Evolutionary conservation across 2,113 vertebrate genomes (phyloP), one percentile per base, ranked within the genome.

Genomic region (Lipophrys pholis): DNA sequence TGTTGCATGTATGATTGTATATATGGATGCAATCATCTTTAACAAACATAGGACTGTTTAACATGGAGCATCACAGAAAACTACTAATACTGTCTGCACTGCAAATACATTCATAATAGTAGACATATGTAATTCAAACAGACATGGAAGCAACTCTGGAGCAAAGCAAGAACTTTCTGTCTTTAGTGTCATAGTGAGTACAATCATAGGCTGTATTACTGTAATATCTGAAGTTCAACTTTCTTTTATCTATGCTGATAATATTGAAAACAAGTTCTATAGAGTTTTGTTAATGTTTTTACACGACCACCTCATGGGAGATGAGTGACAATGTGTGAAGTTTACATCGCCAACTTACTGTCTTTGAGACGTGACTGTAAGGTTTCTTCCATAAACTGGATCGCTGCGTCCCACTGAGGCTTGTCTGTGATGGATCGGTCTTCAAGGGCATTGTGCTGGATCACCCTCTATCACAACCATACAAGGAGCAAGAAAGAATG

Each of bases 371-470:
- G 97, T 17, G 95, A 93, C 52, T 96, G 95, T 62, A 99, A 91
- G 0, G 98, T 98, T 81, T 99, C 97, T 77, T 99, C 98, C 97
- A 99, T 99, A 58, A 99, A 99, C 84, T 96, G 95, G 85, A 99
- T 99, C n/a, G 98, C 98, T 60, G 96, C 96, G 52, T 99, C 97
- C 98, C 98, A 99, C 81, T 99, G 97, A 50, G 97, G 95, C 61
- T 98, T 99, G 80, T 99, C 97, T 6, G 97, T 97, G 87, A 99
- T 99, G 65, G 97, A 99, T 12, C 98, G 94, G 72, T 99, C 98
- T 87, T 99, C 98, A n/a, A 99, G 88, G 51, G 97, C 95, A 35
- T 99, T 99, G 93, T 99, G 98, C 75, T 99, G 98, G 89, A 99
- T 99, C 73, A 99, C 97, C 62, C 97, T 93, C 98, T 99, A 90